Conservation (phyloP, 1,140 invertebrate species). For the Oryzaephilus surinamensis region DNA sequence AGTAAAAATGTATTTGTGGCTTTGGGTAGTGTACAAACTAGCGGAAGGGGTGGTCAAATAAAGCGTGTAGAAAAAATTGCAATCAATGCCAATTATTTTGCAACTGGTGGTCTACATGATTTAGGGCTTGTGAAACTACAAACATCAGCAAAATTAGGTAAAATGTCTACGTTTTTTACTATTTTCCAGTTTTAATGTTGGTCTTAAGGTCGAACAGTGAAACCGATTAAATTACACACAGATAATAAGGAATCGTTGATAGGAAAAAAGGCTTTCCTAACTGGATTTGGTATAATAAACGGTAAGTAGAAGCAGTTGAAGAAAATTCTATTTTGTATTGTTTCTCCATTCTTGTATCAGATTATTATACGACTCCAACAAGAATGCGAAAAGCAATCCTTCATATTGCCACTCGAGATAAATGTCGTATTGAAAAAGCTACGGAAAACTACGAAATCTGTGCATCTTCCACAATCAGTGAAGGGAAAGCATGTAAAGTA, state of each 20-base stretch:
- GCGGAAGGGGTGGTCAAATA: conserved; percentile 22
- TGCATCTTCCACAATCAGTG: conserved; percentile 28
- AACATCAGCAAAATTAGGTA: conserved; percentile 15
- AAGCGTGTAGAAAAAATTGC: conserved; percentile 14
- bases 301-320: conserved; percentile 15
- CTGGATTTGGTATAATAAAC: conserved; percentile 33
- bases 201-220: conserved; percentile 22
- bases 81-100: conserved; percentile 28
- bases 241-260: conserved; percentile 26
- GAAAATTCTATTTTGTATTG: not conserved
- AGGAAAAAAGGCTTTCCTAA: conserved; percentile 26
- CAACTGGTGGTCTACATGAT: conserved; percentile 21
- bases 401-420: conserved; percentile 23
- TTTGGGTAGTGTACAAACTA: conserved; percentile 28
- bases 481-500: conserved; percentile 35
- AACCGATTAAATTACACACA: conserved; percentile 23
- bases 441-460: conserved; percentile 23
- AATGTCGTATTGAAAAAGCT: conserved; percentile 21
- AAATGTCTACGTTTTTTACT: not conserved
- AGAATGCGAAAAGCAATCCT: conserved; percentile 28
- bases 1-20: conserved; percentile 24
- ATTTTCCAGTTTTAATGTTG: too few species aligned
- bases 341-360: conserved; percentile 10
- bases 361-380: conserved; percentile 26
- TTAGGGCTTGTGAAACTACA: conserved; percentile 28